phyloP scores from a whole-genome alignment of 92 coral and sea anemone species.

The Phenganax subtilis region DNA sequence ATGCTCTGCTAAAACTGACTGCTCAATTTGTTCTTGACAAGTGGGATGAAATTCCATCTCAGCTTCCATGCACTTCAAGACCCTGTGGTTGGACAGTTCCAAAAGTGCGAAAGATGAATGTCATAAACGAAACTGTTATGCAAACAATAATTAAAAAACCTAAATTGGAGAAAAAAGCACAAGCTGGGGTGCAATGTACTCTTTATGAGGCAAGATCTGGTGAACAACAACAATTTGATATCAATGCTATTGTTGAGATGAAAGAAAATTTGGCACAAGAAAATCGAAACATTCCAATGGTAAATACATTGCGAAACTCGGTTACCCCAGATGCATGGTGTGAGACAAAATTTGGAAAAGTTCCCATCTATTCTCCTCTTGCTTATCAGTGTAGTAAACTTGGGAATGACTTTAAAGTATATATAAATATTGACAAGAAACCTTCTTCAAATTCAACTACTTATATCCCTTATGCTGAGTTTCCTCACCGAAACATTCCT shows the following conservation, averaged over 20 bases:
- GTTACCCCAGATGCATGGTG: conserved; percentile 45
- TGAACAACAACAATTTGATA: conserved; percentile 35
- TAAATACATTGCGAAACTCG: conserved; percentile 37
- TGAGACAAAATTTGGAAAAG: conserved; percentile 56
- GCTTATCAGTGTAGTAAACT: conserved; percentile 55
- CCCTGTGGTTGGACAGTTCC: conserved; percentile 66
- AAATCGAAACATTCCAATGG: conserved; percentile 9
- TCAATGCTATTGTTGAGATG: conserved; percentile 35
- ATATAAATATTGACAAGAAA: conserved; percentile 47
- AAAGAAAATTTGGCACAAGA: conserved; percentile 31
- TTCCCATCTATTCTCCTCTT: conserved; percentile 51
- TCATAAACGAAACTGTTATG: conserved; percentile 49
- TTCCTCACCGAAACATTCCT: conserved; percentile 53
- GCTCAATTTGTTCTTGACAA: conserved; percentile 57
- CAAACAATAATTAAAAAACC: conserved; percentile 53
- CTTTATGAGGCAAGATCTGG: conserved; percentile 49
- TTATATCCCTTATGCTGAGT: conserved; percentile 44
- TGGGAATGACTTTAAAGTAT: conserved; percentile 54
- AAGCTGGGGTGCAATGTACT: not conserved
- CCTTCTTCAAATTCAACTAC: conserved; percentile 17
- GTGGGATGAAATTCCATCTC: conserved; percentile 35
- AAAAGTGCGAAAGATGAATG: conserved; percentile 43
- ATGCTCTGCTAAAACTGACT: conserved; percentile 54
- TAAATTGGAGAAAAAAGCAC: conserved; percentile 14
- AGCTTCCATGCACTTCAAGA: conserved; percentile 58